Evolutionary conservation across 1,140 invertebrate species (phyloP), one percentile per base, ranked within the genome.

Genomic region (Gryllus bimaculatus): DNA sequence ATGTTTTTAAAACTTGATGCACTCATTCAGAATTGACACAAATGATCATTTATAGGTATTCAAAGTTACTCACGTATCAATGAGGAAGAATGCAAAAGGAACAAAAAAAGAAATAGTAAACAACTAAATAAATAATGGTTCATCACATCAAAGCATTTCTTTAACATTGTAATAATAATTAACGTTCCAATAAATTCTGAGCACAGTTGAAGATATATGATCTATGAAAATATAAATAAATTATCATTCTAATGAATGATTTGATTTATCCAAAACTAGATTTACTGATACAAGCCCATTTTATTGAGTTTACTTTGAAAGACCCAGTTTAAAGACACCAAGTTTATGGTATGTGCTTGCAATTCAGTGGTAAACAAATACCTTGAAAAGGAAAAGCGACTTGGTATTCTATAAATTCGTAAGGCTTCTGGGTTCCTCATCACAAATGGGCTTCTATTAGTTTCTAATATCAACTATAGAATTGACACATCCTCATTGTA

Each of bases 181-280:
- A 66, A 66, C 54, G 54, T 66, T 66, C 54, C 54, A 66, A 18
- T 66, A 66, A 66, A 13, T 66, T 66, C 54, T 66, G 54, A 66
- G 54, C 54, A 66, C 18, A 66, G 54, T 18, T 66, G 54, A 66
- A 66, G 54, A 18, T 66, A 66, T 66, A 66, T 18, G 18, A 66
- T 66, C 54, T 66, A 66, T 66, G 54, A 66, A 66, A 66, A 66
- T 66, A 66, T 66, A 66, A 66, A 66, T 66, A 66, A 66, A 66
- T 66, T 13, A 66, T 66, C 54, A 66, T 66, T 66, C 54, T 18
- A 66, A 66, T 18, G 54, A 66, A 66, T 66, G 54, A 66, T 66
- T 13, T 66, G 54, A 66, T 66, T 66, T 66, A 66, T 66, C 54
- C 54, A 66, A 66, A 66, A 66, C 54, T 66, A 66, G 54, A 66